Base-by-base conservation (phyloP, 2,113 vertebrate species). In the Brienomyrus brachyistius region DNA sequence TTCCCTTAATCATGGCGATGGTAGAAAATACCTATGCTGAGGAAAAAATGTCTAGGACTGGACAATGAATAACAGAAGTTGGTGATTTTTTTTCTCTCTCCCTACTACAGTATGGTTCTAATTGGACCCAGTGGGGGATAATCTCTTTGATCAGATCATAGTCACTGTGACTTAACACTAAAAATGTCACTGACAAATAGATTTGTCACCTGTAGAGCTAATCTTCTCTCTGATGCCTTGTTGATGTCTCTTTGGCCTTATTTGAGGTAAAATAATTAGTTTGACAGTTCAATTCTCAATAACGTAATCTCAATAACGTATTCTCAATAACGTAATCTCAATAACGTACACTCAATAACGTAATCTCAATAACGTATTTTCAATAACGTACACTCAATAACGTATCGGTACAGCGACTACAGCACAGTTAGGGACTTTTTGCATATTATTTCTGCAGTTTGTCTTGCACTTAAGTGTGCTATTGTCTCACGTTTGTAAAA, bases 41-140 rank as follows among this genome's bases (percentile, higher is more conserved):
- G 96, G 23, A 62, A 59, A 84, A 13, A 97, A 97, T 96, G 96
- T 97, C 96, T 97, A 96, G 97, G 97, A 97, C 97, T 97, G 97
- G 96, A 97, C 97, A 97, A 97, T 97, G 96, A 97, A 97, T 96
- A 97, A 97, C 95, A 95, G 97, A 97, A 97, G 96, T 97, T 96
- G 95, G 95, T 96, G 96, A 92, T 95, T 95, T 97, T 95, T 93
- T 91, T 9, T 62, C 6, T 2, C 56, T n/a, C 91, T 89, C 89
- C 92, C 93, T 89, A 95, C 95, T 96, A 97, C 97, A 97, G 96
- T 96, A 94, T 95, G 95, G 95, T 96, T 97, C 96, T 99, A 99
- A 99, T 99, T 99, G 97, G 98, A 98, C 98, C 98, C 98, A 97
- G 95, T 97, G 98, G 98, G 97, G 97, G 96, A 96, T 96, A 96